Conservation (phyloP, 2,888 invertebrate species). For the Dolichomitus sp. region DNA sequence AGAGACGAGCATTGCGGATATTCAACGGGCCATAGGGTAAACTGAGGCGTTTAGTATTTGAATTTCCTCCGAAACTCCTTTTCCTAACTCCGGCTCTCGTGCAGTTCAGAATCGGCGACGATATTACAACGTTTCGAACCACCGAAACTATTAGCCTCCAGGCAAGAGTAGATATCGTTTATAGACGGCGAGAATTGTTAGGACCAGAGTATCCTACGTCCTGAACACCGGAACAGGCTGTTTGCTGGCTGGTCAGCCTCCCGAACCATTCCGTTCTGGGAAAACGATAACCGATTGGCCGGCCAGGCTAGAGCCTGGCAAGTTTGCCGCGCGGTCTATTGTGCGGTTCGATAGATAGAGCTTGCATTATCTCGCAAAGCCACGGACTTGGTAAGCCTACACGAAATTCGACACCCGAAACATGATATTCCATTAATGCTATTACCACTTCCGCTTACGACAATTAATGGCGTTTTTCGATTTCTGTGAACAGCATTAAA, state of each 20-base stretch:
- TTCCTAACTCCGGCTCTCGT: background rate
- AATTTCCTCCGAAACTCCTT: constrained; percentile 42
- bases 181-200: background rate
- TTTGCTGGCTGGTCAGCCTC: constrained; percentile 12
- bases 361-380: constrained; percentile 8
- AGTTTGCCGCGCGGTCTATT: constrained; percentile 34
- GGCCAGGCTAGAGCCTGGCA: background rate
- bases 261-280: background rate
- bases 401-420: constrained; percentile 8
- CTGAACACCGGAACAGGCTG: background rate
- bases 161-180: constrained; percentile 32
- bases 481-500: background rate
- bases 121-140: background rate
- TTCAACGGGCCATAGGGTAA: constrained; percentile 15
- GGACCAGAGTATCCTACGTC: constrained; percentile 20
- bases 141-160: constrained; percentile 30
- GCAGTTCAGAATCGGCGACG: constrained; percentile 1
- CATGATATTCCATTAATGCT: background rate
- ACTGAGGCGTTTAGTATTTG: constrained; percentile 42
- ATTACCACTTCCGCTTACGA: background rate
- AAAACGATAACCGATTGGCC: constrained; percentile 36
- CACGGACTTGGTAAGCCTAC: background rate
- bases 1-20: constrained; percentile 5
- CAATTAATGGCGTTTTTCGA: background rate
- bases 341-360: constrained; percentile 5